phyloP scores from a whole-genome alignment of 2,113 vertebrate genomes.

The Dromaius novaehollandiae region DNA sequence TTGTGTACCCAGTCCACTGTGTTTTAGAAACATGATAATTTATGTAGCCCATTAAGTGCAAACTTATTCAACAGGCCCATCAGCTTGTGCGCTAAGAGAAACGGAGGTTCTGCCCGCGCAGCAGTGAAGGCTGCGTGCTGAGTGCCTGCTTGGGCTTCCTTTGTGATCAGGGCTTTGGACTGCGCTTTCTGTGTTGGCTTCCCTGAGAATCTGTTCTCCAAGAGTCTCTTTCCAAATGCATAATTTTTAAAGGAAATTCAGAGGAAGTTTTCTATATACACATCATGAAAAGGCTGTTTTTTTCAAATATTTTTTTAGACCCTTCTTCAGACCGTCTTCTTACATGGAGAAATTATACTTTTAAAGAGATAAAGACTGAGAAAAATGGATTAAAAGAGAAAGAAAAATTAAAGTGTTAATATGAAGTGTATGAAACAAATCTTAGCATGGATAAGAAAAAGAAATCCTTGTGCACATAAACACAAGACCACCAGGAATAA shows the following conservation, averaged over 20 bases:
- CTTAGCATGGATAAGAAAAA: background rate
- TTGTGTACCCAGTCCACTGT: accelerated
- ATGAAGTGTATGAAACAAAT: background rate
- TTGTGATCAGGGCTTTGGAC: background rate
- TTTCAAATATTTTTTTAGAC: background rate
- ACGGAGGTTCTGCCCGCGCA: accelerated
- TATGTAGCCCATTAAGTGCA: background rate
- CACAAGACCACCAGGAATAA: background rate
- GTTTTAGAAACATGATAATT: accelerated
- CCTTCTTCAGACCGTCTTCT: background rate
- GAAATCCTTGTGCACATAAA: background rate
- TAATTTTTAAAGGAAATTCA: background rate
- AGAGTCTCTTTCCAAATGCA: background rate
- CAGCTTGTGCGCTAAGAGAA: background rate
- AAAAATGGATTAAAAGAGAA: background rate
- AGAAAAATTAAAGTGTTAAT: too few species aligned
- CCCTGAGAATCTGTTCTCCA: background rate
- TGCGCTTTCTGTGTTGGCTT: accelerated
- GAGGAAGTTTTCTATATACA: too few species aligned
- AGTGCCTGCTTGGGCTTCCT: background rate
- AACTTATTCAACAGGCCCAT: accelerated
- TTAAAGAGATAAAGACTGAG: background rate
- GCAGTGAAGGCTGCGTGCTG: accelerated
- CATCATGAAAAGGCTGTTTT: background rate
- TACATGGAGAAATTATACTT: background rate